phyloP scores from a whole-genome alignment of 2,113 vertebrate genomes.

The Scomber scombrus region DNA sequence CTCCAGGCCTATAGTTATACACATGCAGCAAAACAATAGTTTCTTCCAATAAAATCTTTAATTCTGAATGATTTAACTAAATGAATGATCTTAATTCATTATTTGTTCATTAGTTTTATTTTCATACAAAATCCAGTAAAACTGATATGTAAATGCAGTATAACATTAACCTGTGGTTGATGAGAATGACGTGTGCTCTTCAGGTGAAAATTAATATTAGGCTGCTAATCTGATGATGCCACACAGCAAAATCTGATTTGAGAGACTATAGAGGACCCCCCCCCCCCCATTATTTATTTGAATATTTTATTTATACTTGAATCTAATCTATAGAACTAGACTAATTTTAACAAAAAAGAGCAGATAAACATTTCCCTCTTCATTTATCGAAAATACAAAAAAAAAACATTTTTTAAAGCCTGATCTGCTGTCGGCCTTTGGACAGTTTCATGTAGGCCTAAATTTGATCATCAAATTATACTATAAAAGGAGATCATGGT shows the following conservation, averaged over 20 bases:
- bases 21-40: slow-evolving; percentile 31
- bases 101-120: neutral
- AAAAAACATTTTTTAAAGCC: neutral
- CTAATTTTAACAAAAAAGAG: too few relatives aligned
- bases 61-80: slow-evolving; percentile 5
- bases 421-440: neutral
- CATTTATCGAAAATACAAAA: neutral
- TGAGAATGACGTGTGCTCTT: neutral
- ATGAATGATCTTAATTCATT: neutral
- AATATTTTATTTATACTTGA: neutral
- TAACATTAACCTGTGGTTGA: neutral
- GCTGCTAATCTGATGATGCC: slow-evolving; percentile 5
- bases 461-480: neutral
- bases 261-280: neutral
- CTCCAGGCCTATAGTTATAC: slow-evolving; percentile 4
- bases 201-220: neutral
- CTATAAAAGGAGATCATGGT: neutral
- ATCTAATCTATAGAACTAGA: neutral
- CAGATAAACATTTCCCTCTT: neutral
- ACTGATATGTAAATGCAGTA: neutral
- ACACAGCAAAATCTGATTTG: neutral
- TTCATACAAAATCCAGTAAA: neutral
- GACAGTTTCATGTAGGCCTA: slow-evolving; percentile 11
- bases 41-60: slow-evolving; percentile 14
- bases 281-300: neutral